These are phyloP conservation scores for Rhimphoctona megacephalus DNA, from an alignment of 2,888 invertebrate species.

Conservation along the genomic window DNA sequence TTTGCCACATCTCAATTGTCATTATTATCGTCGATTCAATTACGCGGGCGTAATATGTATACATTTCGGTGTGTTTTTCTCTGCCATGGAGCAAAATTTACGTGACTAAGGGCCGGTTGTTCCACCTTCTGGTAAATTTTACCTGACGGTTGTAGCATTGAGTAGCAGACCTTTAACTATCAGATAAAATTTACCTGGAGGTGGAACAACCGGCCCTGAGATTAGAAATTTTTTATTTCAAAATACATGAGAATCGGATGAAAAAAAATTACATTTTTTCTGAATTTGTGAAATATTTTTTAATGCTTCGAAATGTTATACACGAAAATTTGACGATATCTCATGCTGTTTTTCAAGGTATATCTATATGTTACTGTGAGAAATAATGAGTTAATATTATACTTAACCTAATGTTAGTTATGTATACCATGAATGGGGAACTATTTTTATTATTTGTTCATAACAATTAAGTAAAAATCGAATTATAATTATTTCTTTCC, in stretches of 20 bases:
- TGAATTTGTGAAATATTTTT: no score
- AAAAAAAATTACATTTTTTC: not conserved
- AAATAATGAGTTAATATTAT: not conserved
- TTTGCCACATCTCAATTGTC: constrained; percentile 1
- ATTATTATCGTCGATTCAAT: not conserved
- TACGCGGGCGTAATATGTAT: not conserved
- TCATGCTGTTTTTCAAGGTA: not conserved
- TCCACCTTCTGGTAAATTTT: no score
- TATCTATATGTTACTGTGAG: not conserved
- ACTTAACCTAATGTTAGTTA: not conserved
- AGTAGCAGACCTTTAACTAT: no score
- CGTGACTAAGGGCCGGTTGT: no score
- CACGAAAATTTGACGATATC: not conserved
- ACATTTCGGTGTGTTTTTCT: not conserved
- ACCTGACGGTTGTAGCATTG: no score
- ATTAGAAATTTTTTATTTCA: no score
- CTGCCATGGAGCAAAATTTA: not conserved
- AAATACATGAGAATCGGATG: no score
- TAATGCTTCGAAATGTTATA: no score
- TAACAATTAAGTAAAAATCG: no score
- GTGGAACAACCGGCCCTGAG: no score
- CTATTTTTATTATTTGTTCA: not conserved
- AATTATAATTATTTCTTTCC: no score
- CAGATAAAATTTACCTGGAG: no score
- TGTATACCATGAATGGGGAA: not conserved